Evolutionary conservation across 2,888 invertebrate species (phyloP).

Genomic region (Frankliniella fusca): DNA sequence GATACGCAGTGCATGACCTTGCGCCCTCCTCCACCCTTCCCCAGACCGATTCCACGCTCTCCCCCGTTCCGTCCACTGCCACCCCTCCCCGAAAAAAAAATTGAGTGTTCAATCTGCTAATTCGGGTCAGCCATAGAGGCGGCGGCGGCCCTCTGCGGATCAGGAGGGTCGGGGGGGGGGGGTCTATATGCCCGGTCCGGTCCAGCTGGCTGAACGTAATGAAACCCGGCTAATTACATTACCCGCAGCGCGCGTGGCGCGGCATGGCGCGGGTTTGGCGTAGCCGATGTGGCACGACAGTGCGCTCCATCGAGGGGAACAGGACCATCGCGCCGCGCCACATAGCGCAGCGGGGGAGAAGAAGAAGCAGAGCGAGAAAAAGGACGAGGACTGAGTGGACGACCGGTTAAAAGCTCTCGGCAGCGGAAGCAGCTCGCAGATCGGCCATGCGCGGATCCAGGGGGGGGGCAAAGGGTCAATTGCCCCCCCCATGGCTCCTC

Average conservation of each 20-base stretch:
- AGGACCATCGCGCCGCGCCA: not conserved
- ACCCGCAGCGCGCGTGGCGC: not conserved
- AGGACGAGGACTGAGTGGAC: not conserved
- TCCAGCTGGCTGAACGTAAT: not conserved
- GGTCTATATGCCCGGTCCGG: not conserved
- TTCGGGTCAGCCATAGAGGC: not conserved
- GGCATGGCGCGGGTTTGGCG: not conserved
- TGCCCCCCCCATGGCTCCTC: no score
- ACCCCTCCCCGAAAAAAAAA: not conserved
- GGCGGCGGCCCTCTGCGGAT: not conserved
- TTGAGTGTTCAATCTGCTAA: not conserved
- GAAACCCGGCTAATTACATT: constrained; percentile 2
- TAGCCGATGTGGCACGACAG: not conserved
- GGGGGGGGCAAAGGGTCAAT: no score
- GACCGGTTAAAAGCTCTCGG: no score
- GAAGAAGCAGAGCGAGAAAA: not conserved
- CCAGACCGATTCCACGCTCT: no score
- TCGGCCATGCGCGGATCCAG: no score
- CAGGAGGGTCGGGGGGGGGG: not conserved
- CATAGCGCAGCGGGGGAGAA: not conserved
- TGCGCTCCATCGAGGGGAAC: not conserved
- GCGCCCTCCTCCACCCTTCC: no score
- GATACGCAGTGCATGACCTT: no score
- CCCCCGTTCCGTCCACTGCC: no score
- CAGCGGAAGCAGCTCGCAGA: no score